Evolutionary conservation across 1,140 invertebrate genomes (phyloP).

Genomic region (Chrysopa pallens): DNA sequence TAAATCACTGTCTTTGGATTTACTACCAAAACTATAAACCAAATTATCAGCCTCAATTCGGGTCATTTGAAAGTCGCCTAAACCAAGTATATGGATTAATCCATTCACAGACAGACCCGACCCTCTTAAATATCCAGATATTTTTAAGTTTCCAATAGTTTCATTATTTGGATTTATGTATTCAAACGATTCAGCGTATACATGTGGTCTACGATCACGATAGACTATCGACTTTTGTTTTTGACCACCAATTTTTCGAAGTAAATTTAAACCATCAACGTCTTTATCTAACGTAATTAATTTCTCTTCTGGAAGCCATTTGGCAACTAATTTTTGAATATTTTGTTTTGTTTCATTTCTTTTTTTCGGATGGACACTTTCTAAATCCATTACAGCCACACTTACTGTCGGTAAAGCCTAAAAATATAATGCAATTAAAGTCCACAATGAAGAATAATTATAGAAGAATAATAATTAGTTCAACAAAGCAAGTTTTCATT

Average conservation of each 20-base stretch:
- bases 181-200: conserved; percentile 62
- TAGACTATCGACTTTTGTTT: conserved; percentile 57
- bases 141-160: conserved; percentile 50
- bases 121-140: conserved; percentile 74
- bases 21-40: no score
- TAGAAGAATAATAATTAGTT: no score
- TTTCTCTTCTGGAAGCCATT: conserved; percentile 72
- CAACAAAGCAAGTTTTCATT: no score
- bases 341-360: conserved; percentile 52
- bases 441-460: no score
- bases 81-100: conserved; percentile 74
- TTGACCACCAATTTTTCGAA: conserved; percentile 63
- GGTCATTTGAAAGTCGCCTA: conserved; percentile 82
- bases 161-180: conserved; percentile 6
- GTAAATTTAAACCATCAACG: conserved; percentile 57
- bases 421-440: conserved; percentile 5
- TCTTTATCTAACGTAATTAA: conserved; percentile 53
- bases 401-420: conserved; percentile 59
- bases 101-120: conserved; percentile 68
- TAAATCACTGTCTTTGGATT: no score
- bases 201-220: conserved; percentile 57
- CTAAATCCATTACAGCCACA: conserved; percentile 57
- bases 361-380: conserved; percentile 52
- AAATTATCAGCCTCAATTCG: conserved; percentile 43
- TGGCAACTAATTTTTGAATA: conserved; percentile 54